These are phyloP conservation scores for Eretmochelys imbricata DNA, from an alignment of 2,113 vertebrate species.

Conservation along the genomic window DNA sequence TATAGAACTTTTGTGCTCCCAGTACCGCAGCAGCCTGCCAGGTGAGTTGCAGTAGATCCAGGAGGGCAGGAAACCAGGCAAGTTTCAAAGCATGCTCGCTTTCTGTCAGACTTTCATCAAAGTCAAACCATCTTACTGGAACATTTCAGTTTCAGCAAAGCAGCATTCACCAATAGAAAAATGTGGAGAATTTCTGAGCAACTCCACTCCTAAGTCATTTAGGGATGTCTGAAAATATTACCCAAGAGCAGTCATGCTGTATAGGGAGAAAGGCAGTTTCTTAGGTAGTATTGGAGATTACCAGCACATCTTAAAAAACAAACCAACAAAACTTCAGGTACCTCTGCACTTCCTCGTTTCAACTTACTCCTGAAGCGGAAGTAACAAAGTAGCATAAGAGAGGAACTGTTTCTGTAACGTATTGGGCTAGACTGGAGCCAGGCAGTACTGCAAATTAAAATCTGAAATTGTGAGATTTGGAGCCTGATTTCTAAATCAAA, in stretches of 20 bases:
- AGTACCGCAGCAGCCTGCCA: neutral
- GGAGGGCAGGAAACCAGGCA: rapidly evolving
- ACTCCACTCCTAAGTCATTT: neutral
- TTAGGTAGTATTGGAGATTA: neutral
- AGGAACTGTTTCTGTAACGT: neutral
- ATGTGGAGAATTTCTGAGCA: neutral
- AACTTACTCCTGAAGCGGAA: neutral
- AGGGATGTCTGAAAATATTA: neutral
- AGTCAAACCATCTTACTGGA: neutral
- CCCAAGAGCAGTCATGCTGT: neutral
- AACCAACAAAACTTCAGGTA: neutral
- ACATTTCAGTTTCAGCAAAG: neutral
- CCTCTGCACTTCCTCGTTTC: neutral
- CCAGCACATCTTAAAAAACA: neutral
- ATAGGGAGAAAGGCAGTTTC: rapidly evolving
- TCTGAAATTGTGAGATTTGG: neutral
- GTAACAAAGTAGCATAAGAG: neutral
- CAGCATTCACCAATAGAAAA: rapidly evolving
- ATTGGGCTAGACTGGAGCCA: neutral
- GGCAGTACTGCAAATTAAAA: neutral
- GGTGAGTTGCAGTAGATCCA: neutral
- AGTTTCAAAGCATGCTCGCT: neutral
- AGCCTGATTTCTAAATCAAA: conserved; percentile 4
- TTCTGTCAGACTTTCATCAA: neutral
- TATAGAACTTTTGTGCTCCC: neutral